Base-by-base conservation (phyloP, 2,888 invertebrate species). In the Dynastes grantii region DNA sequence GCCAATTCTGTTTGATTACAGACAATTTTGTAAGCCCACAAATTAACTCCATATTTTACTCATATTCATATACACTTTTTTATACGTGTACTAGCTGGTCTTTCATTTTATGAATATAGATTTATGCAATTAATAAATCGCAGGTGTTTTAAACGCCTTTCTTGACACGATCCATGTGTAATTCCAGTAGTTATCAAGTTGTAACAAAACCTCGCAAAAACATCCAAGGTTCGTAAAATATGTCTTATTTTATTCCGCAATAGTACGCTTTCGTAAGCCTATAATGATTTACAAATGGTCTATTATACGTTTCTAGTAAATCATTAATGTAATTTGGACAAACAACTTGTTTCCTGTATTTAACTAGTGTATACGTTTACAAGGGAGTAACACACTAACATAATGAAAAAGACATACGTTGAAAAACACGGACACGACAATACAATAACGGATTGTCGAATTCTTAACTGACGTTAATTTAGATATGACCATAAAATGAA, bases 311-410 rank as follows among this genome's bases (percentile, higher is more conserved):
- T 73, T 73, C 73, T 53, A 22, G 58, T 73, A 73, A 73, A 73
- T 73, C 73, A 61, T 73, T 73, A 73, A 73, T 73, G 73, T 58
- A 73, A 73, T 73, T 73, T 73, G 37, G 73, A 58, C 73, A 73
- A 73, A 73, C 58, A 73, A 73, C 73, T 73, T n/a, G 58, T 58
- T 73, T 73, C 73, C 73, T 61, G 73, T 58, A 22, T 58, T 37
- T 58, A 73, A 58, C 73, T 58, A 40, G 70, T 45, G 58, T 68
- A 37, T 53, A 58, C 40, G 22, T 58, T 53, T 37, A 37, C 8
- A 58, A 55, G 27, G 32, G 32, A 55, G 37, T 73, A 51, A 73
- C 73, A 73, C 40, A 58, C 58, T 73, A 40, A 58, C 73, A 73
- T 73, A 61, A 73, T 37, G 37, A 58, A 58, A 9, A 73, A 58